These are phyloP conservation scores for Lethenteron reissneri DNA, from an alignment of 2,113 vertebrate genomes.

Conservation along the genomic window DNA sequence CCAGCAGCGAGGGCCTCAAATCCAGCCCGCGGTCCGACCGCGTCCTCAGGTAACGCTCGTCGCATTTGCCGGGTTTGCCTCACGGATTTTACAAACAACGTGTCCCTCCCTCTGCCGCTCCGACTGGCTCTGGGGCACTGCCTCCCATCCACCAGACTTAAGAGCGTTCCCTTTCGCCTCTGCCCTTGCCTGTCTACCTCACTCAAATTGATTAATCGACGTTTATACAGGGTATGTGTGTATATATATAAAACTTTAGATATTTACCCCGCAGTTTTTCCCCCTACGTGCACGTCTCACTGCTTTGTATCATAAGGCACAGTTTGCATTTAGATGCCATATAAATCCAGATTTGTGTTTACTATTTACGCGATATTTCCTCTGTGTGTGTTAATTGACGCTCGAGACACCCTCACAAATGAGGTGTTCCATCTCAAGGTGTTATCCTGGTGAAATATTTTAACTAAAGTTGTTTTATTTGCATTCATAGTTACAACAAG, in stretches of 20 bases:
- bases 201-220: background rate
- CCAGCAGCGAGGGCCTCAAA: slow-evolving; percentile 4
- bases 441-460: no score
- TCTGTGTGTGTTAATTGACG: no score
- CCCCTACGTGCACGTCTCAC: no score
- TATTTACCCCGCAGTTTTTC: no score
- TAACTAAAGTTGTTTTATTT: no score
- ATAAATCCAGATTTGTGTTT: no score
- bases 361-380: no score
- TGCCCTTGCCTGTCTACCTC: background rate
- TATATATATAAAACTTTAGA: background rate
- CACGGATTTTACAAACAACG: background rate
- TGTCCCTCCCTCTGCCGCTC: background rate
- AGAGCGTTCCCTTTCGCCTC: background rate
- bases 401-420: no score
- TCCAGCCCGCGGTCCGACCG: background rate
- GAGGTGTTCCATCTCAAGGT: no score
- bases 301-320: no score
- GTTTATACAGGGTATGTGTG: background rate
- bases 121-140: background rate
- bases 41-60: background rate
- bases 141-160: background rate
- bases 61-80: background rate
- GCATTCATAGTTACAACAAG: no score
- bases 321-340: no score